Evolutionary conservation across 37 sponge, comb jelly and placozoan species (phyloP), one percentile per base, ranked within the genome.

Genomic region (Dysidea cf. avara): DNA sequence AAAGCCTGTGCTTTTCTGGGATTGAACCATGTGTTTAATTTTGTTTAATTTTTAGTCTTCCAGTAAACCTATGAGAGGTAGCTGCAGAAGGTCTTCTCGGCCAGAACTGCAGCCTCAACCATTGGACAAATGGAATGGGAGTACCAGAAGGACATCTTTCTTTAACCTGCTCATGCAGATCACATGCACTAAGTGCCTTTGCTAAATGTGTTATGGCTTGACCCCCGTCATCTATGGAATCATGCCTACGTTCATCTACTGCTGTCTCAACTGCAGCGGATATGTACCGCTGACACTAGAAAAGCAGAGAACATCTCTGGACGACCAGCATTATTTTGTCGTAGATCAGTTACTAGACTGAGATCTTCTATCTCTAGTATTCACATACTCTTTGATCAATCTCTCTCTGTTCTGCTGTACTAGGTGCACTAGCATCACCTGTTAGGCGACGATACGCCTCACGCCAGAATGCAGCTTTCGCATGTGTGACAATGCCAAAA

Each of bases 161-260:
- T 1, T 24, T 55, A 29, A 61, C 67, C 35, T 53, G 49, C 32
- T 77, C 78, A 57, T 39, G 56, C 33, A 72, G 29, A 25, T 58
- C 74, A n/a, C 46, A 22, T 39, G 28, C 29, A 56, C 76, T 56
- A 1, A 69, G 48, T 28, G 80, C 80, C 36, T 35, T 43, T 40
- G 80, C 80, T 33, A 79, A 60, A 40, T 79, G 80, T n/a, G 80
- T 79, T 31, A 79, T 68, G 17, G 68, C 80, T 58, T 68, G 61
- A 37, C 62, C 80, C 38, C 52, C 57, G 20, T 50, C 37, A 20
- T 57, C 80, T 18, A 77, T 67, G 66, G 38, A 18, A 28, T 33
- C 56, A 70, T 70, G 71, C 20, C 71, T 26, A 17, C 76, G 21
- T 32, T 75, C 65, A 46, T 75, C 65, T 35, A 48, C 76, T 47